A percentile compares a stretch with the other conserved stretches of the same genome.
phyloP scores from a whole-genome alignment of 30 jellyfish, hydroid and myxozoan genomes.

The Rhopilema esculentum region DNA sequence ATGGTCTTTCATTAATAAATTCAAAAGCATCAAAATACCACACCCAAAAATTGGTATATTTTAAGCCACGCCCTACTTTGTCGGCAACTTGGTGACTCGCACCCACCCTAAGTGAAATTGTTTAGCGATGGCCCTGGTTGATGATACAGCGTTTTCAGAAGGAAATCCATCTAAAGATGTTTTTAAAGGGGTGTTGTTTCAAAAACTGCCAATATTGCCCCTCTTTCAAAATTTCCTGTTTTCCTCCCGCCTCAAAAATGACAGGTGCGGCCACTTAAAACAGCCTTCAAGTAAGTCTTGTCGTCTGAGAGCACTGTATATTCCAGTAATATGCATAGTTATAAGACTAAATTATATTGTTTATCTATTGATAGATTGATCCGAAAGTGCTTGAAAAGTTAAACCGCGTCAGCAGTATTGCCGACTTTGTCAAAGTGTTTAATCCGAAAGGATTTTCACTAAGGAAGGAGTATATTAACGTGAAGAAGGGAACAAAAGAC shows the following conservation, averaged over 20 bases:
- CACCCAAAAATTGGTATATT: too few relatives aligned
- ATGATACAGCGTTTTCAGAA: too few relatives aligned
- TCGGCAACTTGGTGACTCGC: too few relatives aligned
- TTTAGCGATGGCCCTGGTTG: too few relatives aligned
- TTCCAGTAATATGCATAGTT: background rate
- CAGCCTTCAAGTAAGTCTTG: background rate
- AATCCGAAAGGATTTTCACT: slow-evolving; percentile 13
- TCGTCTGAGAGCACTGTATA: too few relatives aligned
- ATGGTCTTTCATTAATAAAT: too few relatives aligned
- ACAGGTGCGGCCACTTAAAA: too few relatives aligned
- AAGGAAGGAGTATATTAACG: background rate
- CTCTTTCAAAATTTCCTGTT: background rate
- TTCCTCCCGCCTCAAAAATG: too few relatives aligned
- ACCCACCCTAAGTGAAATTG: too few relatives aligned
- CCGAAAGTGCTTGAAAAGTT: slow-evolving; percentile 13
- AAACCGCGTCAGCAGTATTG: background rate
- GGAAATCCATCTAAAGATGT: background rate
- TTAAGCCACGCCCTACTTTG: too few relatives aligned
- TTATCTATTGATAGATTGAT: background rate
- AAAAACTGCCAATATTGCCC: background rate
- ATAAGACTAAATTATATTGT: background rate
- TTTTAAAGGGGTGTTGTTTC: too few relatives aligned
- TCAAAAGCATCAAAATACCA: too few relatives aligned
- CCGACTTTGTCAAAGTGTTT: background rate
- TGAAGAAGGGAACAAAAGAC: background rate